phyloP scores from a whole-genome alignment of 2,113 vertebrate genomes.

The Pomatostomus ruficeps region DNA sequence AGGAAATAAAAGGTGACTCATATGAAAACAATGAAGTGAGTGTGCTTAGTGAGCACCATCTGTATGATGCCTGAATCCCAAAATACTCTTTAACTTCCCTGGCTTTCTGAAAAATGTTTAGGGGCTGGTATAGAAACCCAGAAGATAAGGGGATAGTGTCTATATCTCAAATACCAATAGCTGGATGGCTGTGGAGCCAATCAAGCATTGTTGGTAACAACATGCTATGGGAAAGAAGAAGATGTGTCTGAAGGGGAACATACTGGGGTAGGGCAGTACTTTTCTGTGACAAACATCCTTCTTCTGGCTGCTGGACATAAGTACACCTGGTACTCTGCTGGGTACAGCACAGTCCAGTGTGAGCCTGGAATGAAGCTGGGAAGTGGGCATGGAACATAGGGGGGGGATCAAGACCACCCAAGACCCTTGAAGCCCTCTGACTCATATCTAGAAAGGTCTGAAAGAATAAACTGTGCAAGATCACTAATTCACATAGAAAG shows the following conservation, averaged over 20 bases:
- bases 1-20: neutral
- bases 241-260: neutral
- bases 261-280: neutral
- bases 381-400: fast-evolving
- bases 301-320: neutral
- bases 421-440: no score
- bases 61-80: neutral
- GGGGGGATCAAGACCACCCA: neutral
- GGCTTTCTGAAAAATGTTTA: neutral
- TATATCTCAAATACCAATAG: neutral
- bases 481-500: neutral
- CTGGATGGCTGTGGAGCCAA: neutral
- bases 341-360: neutral
- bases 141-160: neutral
- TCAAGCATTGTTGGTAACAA: neutral
- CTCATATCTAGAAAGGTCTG: neutral
- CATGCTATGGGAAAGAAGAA: neutral
- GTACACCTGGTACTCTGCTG: no score
- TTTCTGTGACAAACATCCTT: neutral
- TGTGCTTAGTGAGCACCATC: neutral
- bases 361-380: neutral
- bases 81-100: neutral
- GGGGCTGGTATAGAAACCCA: neutral
- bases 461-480: neutral
- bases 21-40: neutral